Evolutionary conservation across 2,797 vertebrate genomes (phyloP).

Genomic region (Sebastes flavidus): DNA sequence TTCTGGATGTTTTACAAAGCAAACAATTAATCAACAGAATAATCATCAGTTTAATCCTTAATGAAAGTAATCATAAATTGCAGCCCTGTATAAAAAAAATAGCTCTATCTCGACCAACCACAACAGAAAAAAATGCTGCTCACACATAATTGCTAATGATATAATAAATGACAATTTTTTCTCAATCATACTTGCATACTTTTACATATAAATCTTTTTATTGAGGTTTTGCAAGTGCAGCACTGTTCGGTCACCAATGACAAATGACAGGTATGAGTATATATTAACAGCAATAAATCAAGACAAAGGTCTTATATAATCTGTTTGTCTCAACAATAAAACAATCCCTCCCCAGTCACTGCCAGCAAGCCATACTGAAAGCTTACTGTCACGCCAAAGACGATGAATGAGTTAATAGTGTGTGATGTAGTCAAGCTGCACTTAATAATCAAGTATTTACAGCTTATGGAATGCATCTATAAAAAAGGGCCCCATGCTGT

Average conservation of each 20-base stretch:
- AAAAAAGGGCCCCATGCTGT: no score
- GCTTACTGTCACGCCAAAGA: no score
- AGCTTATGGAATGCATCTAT: rapidly evolving
- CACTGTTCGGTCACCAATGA: no score
- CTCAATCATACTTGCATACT: not conserved
- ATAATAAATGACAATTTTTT: not conserved
- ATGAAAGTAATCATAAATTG: not conserved
- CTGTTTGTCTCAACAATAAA: not conserved
- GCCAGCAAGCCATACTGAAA: no score
- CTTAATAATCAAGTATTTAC: no score
- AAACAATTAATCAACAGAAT: not conserved
- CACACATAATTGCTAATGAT: not conserved
- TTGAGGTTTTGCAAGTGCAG: no score
- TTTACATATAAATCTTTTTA: no score
- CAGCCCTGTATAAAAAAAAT: not conserved
- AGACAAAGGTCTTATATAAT: no score
- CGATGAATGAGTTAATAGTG: no score
- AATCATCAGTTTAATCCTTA: not conserved
- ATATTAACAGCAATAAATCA: no score
- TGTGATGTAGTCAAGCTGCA: rapidly evolving
- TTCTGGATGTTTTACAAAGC: not conserved
- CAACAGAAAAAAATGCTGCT: not conserved
- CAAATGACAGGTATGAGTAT: no score
- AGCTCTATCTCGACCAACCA: not conserved
- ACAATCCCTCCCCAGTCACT: no score